Evolutionary conservation across 2,113 vertebrate genomes (phyloP).

Genomic region (Megaceryle torquata): DNA sequence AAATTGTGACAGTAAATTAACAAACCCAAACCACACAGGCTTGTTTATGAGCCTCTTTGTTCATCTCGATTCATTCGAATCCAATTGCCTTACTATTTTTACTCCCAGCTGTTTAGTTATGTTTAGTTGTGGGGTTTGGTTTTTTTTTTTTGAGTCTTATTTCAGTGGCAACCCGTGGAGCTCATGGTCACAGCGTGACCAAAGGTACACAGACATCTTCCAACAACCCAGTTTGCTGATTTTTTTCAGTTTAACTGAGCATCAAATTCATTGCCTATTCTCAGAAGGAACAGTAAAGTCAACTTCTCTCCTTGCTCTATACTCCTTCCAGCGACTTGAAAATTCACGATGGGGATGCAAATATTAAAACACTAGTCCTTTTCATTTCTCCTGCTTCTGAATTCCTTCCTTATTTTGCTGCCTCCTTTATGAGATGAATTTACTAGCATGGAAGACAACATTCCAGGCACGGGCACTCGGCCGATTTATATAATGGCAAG

Average conservation of each 20-base stretch:
- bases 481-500: conserved; percentile 44
- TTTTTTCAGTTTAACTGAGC: background rate
- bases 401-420: background rate
- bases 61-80: accelerated
- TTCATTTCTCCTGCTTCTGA: background rate
- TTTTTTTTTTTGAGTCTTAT: background rate
- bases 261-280: background rate
- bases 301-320: background rate
- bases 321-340: background rate
- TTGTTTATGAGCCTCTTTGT: accelerated
- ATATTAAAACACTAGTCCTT: background rate
- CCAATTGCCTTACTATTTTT: background rate
- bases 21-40: accelerated
- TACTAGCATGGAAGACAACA: background rate
- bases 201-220: accelerated
- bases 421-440: background rate
- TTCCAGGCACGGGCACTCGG: background rate
- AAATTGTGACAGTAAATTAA: background rate
- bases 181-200: accelerated
- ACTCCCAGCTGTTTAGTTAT: background rate
- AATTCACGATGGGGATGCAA: background rate
- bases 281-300: background rate
- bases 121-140: background rate
- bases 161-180: background rate
- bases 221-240: background rate